Evolutionary conservation across 2,888 invertebrate species (phyloP).

Genomic region (Dorcus parallelipipedus): DNA sequence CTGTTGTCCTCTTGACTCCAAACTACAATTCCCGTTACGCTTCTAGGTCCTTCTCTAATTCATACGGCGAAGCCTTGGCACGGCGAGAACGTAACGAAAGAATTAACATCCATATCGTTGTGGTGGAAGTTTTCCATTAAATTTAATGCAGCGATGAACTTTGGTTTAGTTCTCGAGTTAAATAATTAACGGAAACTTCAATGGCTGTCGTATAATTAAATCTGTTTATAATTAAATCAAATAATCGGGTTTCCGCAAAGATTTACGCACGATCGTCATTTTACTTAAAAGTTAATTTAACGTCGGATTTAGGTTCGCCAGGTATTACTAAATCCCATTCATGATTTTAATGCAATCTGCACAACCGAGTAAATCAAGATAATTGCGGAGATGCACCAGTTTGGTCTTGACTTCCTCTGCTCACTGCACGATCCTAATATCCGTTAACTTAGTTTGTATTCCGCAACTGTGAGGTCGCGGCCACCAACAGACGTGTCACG

Average conservation of each 20-base stretch:
- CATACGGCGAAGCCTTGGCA: not conserved
- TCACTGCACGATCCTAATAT: constrained; percentile 4
- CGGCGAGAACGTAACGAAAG: not conserved
- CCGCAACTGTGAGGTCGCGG: constrained; percentile 9
- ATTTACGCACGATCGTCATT: too few species aligned
- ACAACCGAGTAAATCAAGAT: constrained; percentile 14
- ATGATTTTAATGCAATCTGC: constrained; percentile 15
- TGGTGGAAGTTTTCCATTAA: constrained; percentile 7
- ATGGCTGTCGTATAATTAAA: constrained; percentile 13
- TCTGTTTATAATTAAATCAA: constrained; percentile 12
- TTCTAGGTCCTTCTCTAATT: too few species aligned
- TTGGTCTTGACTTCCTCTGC: constrained; percentile 6
- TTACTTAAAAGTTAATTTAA: too few species aligned
- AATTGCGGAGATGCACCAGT: constrained; percentile 14
- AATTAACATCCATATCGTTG: constrained; percentile 5
- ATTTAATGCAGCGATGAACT: constrained; percentile 14
- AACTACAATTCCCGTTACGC: too few species aligned
- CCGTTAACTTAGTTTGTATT: constrained; percentile 17
- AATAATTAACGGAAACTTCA: constrained; percentile 12
- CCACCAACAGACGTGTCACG: not conserved
- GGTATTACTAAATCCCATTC: constrained; percentile 2
- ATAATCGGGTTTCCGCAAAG: constrained; percentile 2
- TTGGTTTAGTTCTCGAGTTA: constrained; percentile 14
- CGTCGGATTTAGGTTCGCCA: too few species aligned
- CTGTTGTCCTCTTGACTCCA: too few species aligned